Evolutionary conservation across 2,113 vertebrate genomes (phyloP).

Genomic region (Varanus salvator): DNA sequence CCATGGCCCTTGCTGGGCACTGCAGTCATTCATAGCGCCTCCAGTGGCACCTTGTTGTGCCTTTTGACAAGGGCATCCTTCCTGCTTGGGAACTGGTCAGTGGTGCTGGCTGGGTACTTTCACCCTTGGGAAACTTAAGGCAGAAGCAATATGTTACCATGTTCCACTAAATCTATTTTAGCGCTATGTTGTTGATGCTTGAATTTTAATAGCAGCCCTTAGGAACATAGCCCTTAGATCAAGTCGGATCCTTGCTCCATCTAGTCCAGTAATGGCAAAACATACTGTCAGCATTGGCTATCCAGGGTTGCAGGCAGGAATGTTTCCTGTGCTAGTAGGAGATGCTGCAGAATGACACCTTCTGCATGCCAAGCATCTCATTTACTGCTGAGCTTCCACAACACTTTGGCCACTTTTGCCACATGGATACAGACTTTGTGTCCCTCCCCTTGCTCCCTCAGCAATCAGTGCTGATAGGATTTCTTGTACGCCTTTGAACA

Average conservation of each 20-base stretch:
- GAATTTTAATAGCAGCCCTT: not conserved
- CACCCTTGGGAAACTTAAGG: not conserved
- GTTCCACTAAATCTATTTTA: not conserved
- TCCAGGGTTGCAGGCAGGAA: no score
- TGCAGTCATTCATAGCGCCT: not conserved
- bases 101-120: not conserved
- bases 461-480: not conserved
- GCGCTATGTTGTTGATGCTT: not conserved
- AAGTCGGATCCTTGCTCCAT: no score
- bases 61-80: not conserved
- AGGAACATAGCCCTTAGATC: no score
- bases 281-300: no score
- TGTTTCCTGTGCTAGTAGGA: no score
- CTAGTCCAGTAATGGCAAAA: no score
- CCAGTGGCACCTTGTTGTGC: not conserved
- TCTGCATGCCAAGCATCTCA: no score
- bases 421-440: not conserved
- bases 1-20: not conserved
- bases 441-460: not conserved
- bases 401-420: not conserved
- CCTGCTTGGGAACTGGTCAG: not conserved
- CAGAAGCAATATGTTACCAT: not conserved
- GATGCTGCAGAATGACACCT: no score
- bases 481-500: not conserved
- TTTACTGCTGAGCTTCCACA: no score